A percentile compares a stretch with the other conserved stretches of the same genome.
phyloP scores from a whole-genome alignment of 2,113 vertebrate genomes.

The Brachyistius frenatus region DNA sequence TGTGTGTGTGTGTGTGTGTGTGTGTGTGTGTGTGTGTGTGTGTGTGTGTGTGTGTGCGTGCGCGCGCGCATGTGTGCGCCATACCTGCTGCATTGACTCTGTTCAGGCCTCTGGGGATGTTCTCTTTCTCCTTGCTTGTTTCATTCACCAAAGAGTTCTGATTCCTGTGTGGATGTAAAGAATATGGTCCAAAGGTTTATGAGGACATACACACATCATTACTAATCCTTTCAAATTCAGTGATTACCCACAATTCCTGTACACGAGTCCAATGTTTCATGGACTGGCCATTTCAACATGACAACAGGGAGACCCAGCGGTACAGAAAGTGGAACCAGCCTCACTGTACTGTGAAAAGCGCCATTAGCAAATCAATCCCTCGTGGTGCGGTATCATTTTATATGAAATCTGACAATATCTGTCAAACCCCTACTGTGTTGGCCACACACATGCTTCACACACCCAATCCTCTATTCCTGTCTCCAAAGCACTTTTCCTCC shows the following conservation, averaged over 20 bases:
- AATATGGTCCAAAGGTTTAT: slow-evolving; percentile 19
- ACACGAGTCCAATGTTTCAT: slow-evolving; percentile 26
- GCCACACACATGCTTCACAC: slow-evolving; percentile 68
- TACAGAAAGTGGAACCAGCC: slow-evolving; percentile 41
- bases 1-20: slow-evolving; percentile 8
- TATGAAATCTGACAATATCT: slow-evolving; percentile 76
- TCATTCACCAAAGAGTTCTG: slow-evolving; percentile 47
- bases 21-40: slow-evolving; percentile 25
- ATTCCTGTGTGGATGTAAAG: slow-evolving; percentile 62
- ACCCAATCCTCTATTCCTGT: slow-evolving; percentile 52
- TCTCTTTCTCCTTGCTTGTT: slow-evolving; percentile 61
- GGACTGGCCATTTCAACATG: slow-evolving; percentile 30
- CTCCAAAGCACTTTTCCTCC: slow-evolving; percentile 79
- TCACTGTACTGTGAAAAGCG: slow-evolving; percentile 48
- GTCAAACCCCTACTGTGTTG: slow-evolving; percentile 67
- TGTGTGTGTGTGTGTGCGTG: slow-evolving; percentile 16
- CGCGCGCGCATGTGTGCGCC: background rate
- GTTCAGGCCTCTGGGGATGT: slow-evolving; percentile 75
- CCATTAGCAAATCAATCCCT: slow-evolving; percentile 74
- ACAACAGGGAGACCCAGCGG: slow-evolving; percentile 35
- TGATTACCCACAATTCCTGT: slow-evolving; percentile 31
- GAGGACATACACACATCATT: slow-evolving; percentile 21
- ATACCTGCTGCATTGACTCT: slow-evolving; percentile 85
- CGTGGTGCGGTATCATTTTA: slow-evolving; percentile 53
- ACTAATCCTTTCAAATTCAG: slow-evolving; percentile 26